Evolutionary conservation across 92 coral and sea anemone genomes (phyloP).

Genomic region (Montipora capitata): DNA sequence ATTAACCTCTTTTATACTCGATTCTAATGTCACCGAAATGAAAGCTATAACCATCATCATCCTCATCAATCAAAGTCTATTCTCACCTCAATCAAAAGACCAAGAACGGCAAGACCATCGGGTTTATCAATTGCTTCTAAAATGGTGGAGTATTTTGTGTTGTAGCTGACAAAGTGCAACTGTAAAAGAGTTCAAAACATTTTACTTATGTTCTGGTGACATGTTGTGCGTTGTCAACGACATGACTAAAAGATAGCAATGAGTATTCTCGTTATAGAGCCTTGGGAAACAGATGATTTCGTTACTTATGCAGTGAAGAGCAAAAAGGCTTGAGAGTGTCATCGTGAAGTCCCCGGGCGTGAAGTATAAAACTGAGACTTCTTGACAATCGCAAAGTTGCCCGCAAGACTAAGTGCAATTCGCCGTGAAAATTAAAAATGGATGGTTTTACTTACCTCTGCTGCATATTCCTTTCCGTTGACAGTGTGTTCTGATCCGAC

Average conservation of each 20-base stretch:
- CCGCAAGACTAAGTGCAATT: too few species aligned
- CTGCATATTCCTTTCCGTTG: constrained; percentile 69
- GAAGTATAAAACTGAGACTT: too few species aligned
- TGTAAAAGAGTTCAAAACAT: background rate
- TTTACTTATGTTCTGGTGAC: too few species aligned
- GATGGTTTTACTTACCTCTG: constrained; percentile 64
- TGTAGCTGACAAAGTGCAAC: constrained; percentile 79
- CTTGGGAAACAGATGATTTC: too few species aligned
- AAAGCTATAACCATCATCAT: background rate
- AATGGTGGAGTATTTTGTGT: constrained; percentile 55
- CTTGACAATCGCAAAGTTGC: too few species aligned
- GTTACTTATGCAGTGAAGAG: too few species aligned
- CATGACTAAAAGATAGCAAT: too few species aligned
- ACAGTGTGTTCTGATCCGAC: constrained; percentile 82
- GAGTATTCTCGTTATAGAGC: too few species aligned
- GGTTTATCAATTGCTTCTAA: constrained; percentile 11
- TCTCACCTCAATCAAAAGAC: constrained; percentile 72
- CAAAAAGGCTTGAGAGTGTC: too few species aligned
- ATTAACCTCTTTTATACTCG: background rate
- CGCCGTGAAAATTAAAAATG: background rate
- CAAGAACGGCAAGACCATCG: constrained; percentile 83
- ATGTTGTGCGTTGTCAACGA: too few species aligned
- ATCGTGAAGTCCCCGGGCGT: too few species aligned
- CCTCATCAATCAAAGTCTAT: background rate
- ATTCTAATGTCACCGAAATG: background rate